Evolutionary conservation across 2,888 invertebrate genomes (phyloP).

Genomic region (Pomacea canaliculata): DNA sequence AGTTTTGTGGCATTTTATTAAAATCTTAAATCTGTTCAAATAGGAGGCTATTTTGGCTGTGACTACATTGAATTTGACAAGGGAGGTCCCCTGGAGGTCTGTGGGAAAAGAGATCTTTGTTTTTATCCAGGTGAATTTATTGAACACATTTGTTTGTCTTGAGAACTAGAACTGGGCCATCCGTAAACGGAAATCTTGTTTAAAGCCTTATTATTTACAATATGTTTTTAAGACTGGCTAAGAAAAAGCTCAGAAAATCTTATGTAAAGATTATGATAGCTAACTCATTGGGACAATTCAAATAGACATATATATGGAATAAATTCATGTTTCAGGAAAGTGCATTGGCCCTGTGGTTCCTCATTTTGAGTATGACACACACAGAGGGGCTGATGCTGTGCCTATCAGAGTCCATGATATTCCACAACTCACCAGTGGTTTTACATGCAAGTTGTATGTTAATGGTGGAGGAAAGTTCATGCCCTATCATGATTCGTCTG

Average conservation of each 20-base stretch:
- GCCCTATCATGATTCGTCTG: conserved; percentile 19
- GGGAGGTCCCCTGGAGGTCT: conserved; percentile 58
- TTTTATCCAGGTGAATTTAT: conserved; percentile 60
- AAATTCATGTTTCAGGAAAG: conserved; percentile 42
- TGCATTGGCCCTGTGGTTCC: conserved; percentile 58
- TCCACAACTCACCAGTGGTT: neutral
- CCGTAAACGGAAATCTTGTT: too few species aligned
- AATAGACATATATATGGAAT: too few species aligned
- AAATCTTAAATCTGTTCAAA: too few species aligned
- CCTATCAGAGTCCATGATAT: conserved; percentile 21
- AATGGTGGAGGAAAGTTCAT: conserved; percentile 53
- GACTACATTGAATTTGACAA: conserved; percentile 63
- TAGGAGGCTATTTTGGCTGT: conserved; percentile 61
- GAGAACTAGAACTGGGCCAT: neutral
- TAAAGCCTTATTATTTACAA: too few species aligned
- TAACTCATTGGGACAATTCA: too few species aligned
- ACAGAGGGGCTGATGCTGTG: conserved; percentile 45
- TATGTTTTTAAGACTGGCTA: too few species aligned
- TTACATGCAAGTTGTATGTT: conserved; percentile 37
- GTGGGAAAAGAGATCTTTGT: conserved; percentile 54
- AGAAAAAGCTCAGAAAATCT: too few species aligned
- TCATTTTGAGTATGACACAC: conserved; percentile 55
- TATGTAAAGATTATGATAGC: too few species aligned
- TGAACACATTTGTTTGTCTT: neutral
- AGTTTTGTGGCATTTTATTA: too few species aligned